These are phyloP conservation scores for Heterodera schachtii DNA, from an alignment of 1,140 invertebrate species.

Conservation along the genomic window DNA sequence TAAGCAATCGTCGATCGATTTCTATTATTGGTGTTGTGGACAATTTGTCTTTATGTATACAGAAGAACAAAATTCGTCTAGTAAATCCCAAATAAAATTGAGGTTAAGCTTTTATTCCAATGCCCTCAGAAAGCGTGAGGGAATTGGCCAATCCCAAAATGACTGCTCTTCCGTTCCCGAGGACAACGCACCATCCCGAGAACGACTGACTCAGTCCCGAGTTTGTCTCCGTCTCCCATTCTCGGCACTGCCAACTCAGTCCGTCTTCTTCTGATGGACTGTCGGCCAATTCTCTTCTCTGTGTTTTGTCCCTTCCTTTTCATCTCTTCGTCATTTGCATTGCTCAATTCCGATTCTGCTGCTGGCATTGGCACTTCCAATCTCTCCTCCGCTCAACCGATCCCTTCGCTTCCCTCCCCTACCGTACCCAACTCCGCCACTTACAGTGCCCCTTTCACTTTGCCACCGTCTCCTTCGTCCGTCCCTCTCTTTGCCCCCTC, in stretches of 20 bases:
- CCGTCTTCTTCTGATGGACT: neutral
- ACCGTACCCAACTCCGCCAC: neutral
- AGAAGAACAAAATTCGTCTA: no score
- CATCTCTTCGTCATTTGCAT: neutral
- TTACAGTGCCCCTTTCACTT: neutral
- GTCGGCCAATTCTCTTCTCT: neutral
- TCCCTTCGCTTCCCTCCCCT: neutral
- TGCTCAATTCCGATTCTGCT: neutral
- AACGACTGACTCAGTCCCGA: no score
- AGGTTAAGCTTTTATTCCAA: neutral
- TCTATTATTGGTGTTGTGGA: neutral
- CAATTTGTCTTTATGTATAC: no score
- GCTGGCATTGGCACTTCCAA: neutral
- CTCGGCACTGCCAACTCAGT: no score
- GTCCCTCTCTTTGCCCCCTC: neutral
- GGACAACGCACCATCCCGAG: no score
- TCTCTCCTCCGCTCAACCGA: neutral
- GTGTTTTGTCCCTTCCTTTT: neutral
- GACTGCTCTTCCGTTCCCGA: no score
- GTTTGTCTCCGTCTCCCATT: no score
- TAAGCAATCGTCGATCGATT: neutral
- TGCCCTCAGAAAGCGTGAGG: no score
- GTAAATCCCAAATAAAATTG: no score
- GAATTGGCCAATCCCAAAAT: no score
- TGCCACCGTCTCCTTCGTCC: neutral